Evolutionary conservation across 2,888 invertebrate genomes (phyloP).

Genomic region (Nematopogon swammerdamellus): DNA sequence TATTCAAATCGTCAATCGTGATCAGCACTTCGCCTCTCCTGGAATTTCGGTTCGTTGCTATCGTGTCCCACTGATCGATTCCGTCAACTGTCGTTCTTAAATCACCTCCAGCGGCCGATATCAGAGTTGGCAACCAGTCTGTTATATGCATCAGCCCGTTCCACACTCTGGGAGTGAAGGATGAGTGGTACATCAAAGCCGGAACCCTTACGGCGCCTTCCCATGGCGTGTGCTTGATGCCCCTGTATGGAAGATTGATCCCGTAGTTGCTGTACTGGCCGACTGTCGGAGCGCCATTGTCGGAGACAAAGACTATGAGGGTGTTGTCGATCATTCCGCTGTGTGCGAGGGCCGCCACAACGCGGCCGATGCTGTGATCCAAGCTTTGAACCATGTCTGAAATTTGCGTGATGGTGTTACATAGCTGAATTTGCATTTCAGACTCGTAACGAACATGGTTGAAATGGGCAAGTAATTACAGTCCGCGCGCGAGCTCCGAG

Average conservation of each 20-base stretch:
- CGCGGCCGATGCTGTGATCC: constrained; percentile 77
- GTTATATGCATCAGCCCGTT: constrained; percentile 68
- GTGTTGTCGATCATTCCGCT: constrained; percentile 74
- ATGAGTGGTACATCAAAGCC: constrained; percentile 66
- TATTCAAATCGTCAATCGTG: constrained; percentile 51
- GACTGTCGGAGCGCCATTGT: constrained; percentile 81
- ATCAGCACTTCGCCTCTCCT: constrained; percentile 55
- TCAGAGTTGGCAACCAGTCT: constrained; percentile 80
- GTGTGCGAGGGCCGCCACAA: constrained; percentile 66
- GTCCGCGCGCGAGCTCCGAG: no score
- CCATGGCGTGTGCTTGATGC: constrained; percentile 78
- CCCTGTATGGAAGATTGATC: constrained; percentile 74
- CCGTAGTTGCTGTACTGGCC: constrained; percentile 73
- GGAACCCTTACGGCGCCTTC: constrained; percentile 82
- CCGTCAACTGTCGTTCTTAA: constrained; percentile 56
- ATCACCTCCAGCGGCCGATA: constrained; percentile 33
- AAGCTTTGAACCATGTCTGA: constrained; percentile 67
- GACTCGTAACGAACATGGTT: no score
- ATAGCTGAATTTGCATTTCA: no score
- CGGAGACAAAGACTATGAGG: constrained; percentile 83
- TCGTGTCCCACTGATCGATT: constrained; percentile 64
- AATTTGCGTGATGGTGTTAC: no score
- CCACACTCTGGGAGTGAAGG: constrained; percentile 60
- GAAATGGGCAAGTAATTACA: no score
- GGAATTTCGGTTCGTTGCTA: constrained; percentile 42